Conservation (phyloP, 2,888 invertebrate species). For the Dyspetes luteomarginatus region DNA sequence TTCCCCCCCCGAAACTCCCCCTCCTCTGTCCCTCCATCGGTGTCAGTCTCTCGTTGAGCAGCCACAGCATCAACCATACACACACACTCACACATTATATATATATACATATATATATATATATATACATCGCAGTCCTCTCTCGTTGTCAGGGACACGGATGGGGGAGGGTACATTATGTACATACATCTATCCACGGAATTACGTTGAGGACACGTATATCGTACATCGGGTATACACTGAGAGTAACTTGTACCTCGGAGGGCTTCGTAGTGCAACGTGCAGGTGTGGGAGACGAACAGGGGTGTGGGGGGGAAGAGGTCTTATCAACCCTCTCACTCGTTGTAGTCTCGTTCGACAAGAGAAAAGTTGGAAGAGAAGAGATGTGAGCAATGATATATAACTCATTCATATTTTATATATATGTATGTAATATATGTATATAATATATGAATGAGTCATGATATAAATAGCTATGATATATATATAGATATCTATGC, state of each 20-base stretch:
- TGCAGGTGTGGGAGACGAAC: not conserved
- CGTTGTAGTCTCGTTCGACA: conserved; percentile 24
- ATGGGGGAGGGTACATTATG: conserved; percentile 61
- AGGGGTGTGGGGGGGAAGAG: not conserved
- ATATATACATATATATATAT: too few species aligned
- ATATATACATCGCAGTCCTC: not conserved
- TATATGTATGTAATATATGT: too few species aligned
- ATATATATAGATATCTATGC: not conserved
- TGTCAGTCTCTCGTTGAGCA: conserved; percentile 37
- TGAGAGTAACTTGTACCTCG: conserved; percentile 27
- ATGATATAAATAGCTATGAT: too few species aligned
- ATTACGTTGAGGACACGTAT: conserved; percentile 62
- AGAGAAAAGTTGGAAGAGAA: too few species aligned
- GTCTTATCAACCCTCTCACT: conserved; percentile 5
- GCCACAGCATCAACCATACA: conserved; percentile 17
- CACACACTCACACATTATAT: too few species aligned
- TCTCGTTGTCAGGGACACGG: not conserved
- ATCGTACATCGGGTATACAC: conserved; percentile 28
- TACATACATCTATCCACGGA: conserved; percentile 66
- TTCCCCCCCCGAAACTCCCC: not conserved
- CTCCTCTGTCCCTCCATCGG: not conserved
- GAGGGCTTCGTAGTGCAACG: conserved; percentile 13
- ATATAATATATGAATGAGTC: too few species aligned
- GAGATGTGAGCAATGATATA: too few species aligned
- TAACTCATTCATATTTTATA: too few species aligned